Evolutionary conservation across 2,888 invertebrate genomes (phyloP).

Genomic region (Rhorus exstirpatorius): DNA sequence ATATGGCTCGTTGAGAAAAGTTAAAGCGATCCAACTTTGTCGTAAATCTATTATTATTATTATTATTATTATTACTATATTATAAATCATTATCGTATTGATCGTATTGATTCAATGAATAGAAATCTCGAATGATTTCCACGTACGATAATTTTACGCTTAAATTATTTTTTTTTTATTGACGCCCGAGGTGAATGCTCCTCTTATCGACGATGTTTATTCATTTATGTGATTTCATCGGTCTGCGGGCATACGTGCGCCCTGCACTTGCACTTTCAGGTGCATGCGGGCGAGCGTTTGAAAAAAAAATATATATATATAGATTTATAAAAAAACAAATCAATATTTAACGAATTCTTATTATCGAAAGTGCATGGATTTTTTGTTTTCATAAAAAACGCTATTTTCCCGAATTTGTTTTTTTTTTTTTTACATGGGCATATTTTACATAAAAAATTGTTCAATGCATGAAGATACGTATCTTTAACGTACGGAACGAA

Average conservation of each 20-base stretch:
- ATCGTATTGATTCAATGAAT: neutral
- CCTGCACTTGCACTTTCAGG: slow-evolving; percentile 6
- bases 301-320: no score
- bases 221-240: slow-evolving; percentile 17
- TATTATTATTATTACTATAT: neutral
- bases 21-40: neutral
- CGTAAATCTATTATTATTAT: neutral
- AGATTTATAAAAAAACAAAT: no score
- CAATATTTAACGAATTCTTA: no score
- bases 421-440: no score
- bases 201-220: slow-evolving; percentile 5
- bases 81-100: no score
- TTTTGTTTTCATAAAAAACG: no score
- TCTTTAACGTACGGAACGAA: no score
- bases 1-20: neutral
- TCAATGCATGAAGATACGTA: no score
- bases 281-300: neutral
- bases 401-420: no score
- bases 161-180: slow-evolving; percentile 2
- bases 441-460: no score
- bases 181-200: slow-evolving; percentile 14
- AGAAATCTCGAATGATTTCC: neutral
- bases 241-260: neutral
- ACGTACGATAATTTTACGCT: neutral
- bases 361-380: no score